Conservation (phyloP, 2,113 vertebrate genomes). For the Lamprotornis superbus region DNA sequence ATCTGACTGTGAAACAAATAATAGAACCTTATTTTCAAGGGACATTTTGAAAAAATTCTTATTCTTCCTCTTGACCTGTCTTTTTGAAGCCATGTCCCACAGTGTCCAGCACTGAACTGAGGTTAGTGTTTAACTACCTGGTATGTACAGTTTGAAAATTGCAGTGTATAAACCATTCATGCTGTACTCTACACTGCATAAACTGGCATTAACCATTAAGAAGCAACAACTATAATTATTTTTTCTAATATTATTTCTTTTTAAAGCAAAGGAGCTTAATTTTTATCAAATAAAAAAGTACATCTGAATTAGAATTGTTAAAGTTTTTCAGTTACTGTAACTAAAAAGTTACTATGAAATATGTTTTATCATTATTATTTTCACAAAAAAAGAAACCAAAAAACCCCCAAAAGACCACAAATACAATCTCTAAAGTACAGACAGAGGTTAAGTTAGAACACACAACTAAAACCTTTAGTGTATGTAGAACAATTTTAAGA, state of each 20-base stretch:
- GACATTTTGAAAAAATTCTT: not conserved
- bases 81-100: not conserved
- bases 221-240: not conserved
- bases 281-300: not conserved
- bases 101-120: not conserved
- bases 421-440: not conserved
- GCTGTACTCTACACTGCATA: not conserved
- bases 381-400: not conserved
- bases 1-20: not conserved
- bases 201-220: not conserved
- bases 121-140: not conserved
- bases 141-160: not conserved
- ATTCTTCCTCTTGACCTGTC: not conserved
- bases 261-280: not conserved
- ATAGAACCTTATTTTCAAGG: not conserved
- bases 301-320: not conserved
- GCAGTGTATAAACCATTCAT: not conserved
- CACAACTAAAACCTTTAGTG: not conserved
- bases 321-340: not conserved
- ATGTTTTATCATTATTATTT: not conserved
- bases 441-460: not conserved
- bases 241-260: not conserved
- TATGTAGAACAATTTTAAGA: not conserved
- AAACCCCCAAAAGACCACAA: not conserved
- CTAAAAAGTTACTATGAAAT: not conserved